phyloP scores from a whole-genome alignment of 1,140 invertebrate species.

The Armadillidium nasatum region DNA sequence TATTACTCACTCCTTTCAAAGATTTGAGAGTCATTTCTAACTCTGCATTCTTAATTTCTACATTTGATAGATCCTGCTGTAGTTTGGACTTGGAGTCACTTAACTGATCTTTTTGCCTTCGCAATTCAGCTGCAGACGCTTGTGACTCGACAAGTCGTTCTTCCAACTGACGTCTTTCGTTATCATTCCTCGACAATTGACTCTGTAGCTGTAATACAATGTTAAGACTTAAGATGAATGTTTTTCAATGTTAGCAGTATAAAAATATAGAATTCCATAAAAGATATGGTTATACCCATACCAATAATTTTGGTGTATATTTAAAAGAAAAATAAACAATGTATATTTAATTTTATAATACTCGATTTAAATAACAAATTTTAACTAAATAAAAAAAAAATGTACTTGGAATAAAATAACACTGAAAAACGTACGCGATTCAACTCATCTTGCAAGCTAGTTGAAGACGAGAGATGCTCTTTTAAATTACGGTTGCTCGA shows the following conservation, averaged over 20 bases:
- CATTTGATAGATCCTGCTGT: slow-evolving; percentile 43
- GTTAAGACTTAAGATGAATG: no score
- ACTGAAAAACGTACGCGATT: slow-evolving; percentile 26
- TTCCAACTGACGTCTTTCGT: slow-evolving; percentile 40
- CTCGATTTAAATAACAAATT: no score
- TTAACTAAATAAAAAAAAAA: no score
- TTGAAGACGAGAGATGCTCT: slow-evolving; percentile 38
- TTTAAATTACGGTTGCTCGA: slow-evolving; percentile 41
- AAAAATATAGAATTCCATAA: neutral
- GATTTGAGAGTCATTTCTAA: slow-evolving; percentile 43
- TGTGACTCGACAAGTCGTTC: slow-evolving; percentile 40
- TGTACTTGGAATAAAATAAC: no score
- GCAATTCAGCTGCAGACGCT: slow-evolving; percentile 32
- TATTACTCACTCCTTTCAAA: slow-evolving; percentile 38
- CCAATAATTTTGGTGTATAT: no score
- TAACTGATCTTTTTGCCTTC: slow-evolving; percentile 40
- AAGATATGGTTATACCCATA: neutral
- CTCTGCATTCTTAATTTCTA: slow-evolving; percentile 42
- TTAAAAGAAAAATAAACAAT: no score
- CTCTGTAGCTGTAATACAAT: slow-evolving; percentile 37
- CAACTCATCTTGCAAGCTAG: slow-evolving; percentile 39
- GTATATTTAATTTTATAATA: no score
- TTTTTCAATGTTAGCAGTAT: no score
- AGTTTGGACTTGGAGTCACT: slow-evolving; percentile 36
- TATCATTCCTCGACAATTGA: slow-evolving; percentile 37